phyloP scores from a whole-genome alignment of 1,140 invertebrate species.

The Spodoptera litura region DNA sequence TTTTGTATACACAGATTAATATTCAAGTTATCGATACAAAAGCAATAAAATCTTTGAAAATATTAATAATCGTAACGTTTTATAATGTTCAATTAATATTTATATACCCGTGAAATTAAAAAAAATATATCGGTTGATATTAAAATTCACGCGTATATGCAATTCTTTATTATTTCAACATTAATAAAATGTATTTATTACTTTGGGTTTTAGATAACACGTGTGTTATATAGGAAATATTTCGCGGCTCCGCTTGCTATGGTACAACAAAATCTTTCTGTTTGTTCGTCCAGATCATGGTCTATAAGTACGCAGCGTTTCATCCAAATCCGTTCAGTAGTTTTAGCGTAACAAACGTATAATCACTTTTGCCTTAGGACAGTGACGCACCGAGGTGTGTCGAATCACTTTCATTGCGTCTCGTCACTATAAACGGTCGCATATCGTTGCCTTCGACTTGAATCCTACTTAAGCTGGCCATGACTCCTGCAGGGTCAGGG shows the following conservation, averaged over 20 bases:
- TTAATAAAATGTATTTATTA: conserved; percentile 42
- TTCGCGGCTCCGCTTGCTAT: too few relatives aligned
- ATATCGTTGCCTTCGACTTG: not conserved
- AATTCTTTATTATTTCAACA: conserved; percentile 41
- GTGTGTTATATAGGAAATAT: not conserved
- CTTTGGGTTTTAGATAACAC: conserved; percentile 9
- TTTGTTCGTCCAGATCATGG: too few relatives aligned
- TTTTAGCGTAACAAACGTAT: too few relatives aligned
- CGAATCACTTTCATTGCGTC: not conserved
- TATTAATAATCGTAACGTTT: conserved; percentile 49
- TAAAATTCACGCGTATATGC: conserved; percentile 44
- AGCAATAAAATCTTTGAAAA: conserved; percentile 40
- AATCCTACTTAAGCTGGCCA: not conserved
- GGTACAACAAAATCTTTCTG: not conserved
- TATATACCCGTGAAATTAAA: conserved; percentile 46
- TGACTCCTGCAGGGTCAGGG: not conserved
- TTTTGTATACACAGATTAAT: conserved; percentile 37
- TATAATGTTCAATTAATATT: conserved; percentile 49
- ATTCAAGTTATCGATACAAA: conserved; percentile 38
- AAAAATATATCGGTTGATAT: conserved; percentile 42
- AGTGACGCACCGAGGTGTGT: not conserved
- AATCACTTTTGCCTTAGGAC: too few relatives aligned
- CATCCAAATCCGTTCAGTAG: too few relatives aligned
- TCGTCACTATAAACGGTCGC: not conserved
- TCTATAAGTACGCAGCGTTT: too few relatives aligned